phyloP scores from a whole-genome alignment of 2,888 invertebrate genomes.

The Stenotaenia linearis region DNA sequence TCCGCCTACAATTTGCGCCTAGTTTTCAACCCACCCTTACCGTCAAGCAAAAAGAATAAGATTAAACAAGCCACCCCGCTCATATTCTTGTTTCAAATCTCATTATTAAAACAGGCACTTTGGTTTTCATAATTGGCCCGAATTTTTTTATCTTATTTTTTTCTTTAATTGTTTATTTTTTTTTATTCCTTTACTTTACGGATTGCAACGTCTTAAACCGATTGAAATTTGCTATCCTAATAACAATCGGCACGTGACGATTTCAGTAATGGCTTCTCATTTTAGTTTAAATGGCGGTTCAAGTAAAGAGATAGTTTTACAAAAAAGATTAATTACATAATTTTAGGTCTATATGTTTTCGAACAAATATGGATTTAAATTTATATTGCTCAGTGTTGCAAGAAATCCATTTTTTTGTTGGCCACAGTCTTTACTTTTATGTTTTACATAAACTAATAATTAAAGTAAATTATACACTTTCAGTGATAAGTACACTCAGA shows the following conservation, averaged over 20 bases:
- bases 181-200: background rate
- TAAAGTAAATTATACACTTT: no score
- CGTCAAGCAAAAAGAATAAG: constrained; percentile 4
- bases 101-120: background rate
- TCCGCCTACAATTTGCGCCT: background rate
- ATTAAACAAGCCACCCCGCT: background rate
- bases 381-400: no score
- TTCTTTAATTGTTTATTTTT: background rate
- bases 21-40: background rate
- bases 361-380: no score
- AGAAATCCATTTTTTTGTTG: no score
- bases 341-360: no score
- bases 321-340: no score
- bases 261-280: background rate
- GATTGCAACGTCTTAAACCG: background rate
- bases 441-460: no score
- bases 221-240: background rate
- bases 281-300: no score
- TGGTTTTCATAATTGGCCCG: background rate
- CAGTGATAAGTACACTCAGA: no score
- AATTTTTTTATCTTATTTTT: background rate
- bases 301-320: no score
- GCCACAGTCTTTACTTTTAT: no score
- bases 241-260: background rate
- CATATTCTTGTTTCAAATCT: background rate